Evolutionary conservation across 2,113 vertebrate genomes (phyloP), one percentile per base, ranked within the genome.

Genomic region (Phycodurus eques): DNA sequence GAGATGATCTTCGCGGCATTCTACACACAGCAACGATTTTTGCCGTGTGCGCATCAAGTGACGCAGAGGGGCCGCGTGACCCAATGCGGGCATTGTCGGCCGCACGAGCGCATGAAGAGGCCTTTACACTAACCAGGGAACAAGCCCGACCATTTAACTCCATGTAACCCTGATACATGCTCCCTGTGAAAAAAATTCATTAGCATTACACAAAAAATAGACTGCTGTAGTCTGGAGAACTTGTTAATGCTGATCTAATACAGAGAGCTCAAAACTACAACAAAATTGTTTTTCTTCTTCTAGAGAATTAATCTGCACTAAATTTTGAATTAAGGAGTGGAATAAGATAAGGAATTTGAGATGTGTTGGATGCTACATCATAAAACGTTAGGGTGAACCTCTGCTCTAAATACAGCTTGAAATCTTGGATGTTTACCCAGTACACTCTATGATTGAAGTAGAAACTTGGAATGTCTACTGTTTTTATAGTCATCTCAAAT

Each of bases 131-230:
- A 4, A n/a, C 0, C 44, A 61, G 73, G 68, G 63, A 67, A 60
- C 46, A 60, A 67, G 42, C 68, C 56, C 68, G 75, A 64, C 71
- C 65, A 71, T 71, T 59, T 73, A 66, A 77, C 76, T 67, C 78
- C 63, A 44, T n/a, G 20, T n/a, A 49, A 61, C 39, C 31, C 57
- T 76, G 78, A 77, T 75, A 70, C 59, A 60, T 72, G 71, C 65
- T 71, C 13, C 60, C 73, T 69, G 78, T 9, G 67, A 72, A 51
- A 70, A 27, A 27, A 74, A 73, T 77, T 89, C 79, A 87, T 88
- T 83, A 84, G 67, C 70, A 71, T 60, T 66, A 54, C 74, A 83
- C 3, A 76, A 76, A 70, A 53, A 81, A 75, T 22, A 62, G 65
- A 75, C 71, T 66, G 33, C 15, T 14, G 13, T 13, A 27, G 22